phyloP scores from a whole-genome alignment of 2,113 vertebrate genomes.

The Eptesicus fuscus region DNA sequence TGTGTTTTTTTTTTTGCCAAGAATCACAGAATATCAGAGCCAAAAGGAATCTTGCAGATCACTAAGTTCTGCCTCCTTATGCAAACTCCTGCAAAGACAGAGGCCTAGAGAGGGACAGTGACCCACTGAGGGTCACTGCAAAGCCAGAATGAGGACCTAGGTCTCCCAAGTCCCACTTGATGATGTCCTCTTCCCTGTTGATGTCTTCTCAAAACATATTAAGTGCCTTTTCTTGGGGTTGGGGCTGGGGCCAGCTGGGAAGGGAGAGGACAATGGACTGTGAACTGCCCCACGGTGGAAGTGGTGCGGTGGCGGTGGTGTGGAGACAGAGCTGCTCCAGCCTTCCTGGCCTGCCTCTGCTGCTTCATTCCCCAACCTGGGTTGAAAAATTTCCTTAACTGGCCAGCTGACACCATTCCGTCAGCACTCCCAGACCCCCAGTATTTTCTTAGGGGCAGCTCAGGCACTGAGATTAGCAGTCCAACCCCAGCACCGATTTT shows the following conservation, averaged over 20 bases:
- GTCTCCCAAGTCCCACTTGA: background rate
- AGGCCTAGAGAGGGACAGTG: background rate
- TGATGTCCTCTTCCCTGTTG: conserved; percentile 1
- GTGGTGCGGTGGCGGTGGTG: background rate
- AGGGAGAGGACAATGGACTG: background rate
- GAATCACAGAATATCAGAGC: conserved; percentile 17
- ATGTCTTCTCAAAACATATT: background rate
- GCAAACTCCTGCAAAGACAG: conserved; percentile 1
- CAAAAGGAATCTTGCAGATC: conserved; percentile 5
- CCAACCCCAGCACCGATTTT: background rate
- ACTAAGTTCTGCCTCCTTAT: background rate
- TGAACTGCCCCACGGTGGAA: background rate
- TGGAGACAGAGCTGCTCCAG: background rate
- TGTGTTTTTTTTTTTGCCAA: conserved; percentile 41
- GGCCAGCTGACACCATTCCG: background rate
- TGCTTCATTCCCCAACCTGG: background rate
- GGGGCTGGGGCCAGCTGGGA: background rate
- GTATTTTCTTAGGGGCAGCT: background rate
- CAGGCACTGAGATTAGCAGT: background rate
- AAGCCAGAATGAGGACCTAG: background rate
- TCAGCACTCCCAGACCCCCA: background rate
- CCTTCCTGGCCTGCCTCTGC: background rate
- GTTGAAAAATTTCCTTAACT: background rate
- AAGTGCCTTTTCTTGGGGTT: conserved; percentile 56
- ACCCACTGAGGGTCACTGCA: background rate